A percentile compares a stretch with the other conserved stretches of the same genome.
These are phyloP conservation scores for Gracilinanus agilis DNA, from an alignment of 2,113 vertebrate species.

Conservation along the genomic window DNA sequence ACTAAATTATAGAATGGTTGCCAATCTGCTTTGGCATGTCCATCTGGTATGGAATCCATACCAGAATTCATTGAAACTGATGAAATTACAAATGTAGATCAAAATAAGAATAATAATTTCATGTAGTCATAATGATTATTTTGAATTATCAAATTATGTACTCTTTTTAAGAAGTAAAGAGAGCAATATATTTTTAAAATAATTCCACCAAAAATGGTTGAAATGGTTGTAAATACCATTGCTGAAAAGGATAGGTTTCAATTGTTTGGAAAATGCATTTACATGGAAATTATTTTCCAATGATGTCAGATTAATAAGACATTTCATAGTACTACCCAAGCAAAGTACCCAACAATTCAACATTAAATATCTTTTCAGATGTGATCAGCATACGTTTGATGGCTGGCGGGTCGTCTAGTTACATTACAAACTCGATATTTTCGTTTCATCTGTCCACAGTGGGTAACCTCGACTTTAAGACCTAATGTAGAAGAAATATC, in stretches of 20 bases:
- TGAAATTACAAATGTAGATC: not conserved
- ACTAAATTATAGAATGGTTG: not conserved
- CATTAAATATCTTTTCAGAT: constrained; percentile 41
- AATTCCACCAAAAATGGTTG: constrained; percentile 35
- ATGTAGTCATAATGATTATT: constrained; percentile 1
- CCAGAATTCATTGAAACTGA: not conserved
- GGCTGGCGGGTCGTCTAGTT: constrained; percentile 96
- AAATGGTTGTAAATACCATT: constrained; percentile 53
- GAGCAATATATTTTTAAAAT: constrained; percentile 30
- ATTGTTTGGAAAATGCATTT: constrained; percentile 36
- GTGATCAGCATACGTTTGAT: constrained; percentile 93
- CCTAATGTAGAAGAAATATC: constrained; percentile 83
- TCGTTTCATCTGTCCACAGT: constrained; percentile 99
- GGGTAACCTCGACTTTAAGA: constrained; percentile 98
- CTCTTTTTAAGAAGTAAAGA: constrained; percentile 36
- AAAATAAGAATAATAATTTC: not conserved
- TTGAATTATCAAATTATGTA: constrained; percentile 13
- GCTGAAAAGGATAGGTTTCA: constrained; percentile 19
- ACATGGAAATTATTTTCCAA: constrained; percentile 13
- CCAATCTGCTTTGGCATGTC: not conserved
- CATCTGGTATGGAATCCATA: not conserved
- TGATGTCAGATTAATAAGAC: not conserved
- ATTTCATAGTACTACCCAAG: constrained; percentile 23
- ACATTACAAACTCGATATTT: constrained; percentile 99
- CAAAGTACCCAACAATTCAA: constrained; percentile 33